A percentile compares a stretch with the other conserved stretches of the same genome.
These are phyloP conservation scores for Helicolenus hilgendorfi DNA, from an alignment of 2,797 vertebrate species.

Conservation along the genomic window DNA sequence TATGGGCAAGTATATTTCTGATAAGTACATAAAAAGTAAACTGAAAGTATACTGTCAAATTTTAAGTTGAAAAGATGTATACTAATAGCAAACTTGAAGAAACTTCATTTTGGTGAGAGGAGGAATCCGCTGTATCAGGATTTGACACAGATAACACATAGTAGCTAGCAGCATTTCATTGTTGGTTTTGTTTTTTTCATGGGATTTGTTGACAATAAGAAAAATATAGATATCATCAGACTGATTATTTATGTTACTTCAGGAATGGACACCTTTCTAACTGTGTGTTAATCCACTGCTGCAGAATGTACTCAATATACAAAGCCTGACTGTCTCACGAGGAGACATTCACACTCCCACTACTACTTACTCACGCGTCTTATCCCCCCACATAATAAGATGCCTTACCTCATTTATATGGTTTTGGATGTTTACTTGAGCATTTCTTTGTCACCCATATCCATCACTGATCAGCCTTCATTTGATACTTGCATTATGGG, in stretches of 20 bases:
- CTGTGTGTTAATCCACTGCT: not conserved
- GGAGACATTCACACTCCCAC: conserved; percentile 8
- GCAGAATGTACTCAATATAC: conserved; percentile 2
- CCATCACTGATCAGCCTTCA: conserved; percentile 34
- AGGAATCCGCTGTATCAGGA: not conserved
- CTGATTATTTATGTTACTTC: not conserved
- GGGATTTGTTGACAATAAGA: not conserved
- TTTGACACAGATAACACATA: not conserved
- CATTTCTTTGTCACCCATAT: conserved; percentile 41
- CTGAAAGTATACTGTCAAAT: too few species aligned
- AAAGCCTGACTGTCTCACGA: not conserved
- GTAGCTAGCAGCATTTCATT: not conserved
- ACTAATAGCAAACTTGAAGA: not conserved
- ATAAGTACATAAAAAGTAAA: too few species aligned
- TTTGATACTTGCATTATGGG: conserved; percentile 26
- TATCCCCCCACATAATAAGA: conserved; percentile 35
- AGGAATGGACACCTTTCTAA: not conserved
- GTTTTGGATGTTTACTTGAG: conserved; percentile 23
- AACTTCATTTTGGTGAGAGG: accelerated
- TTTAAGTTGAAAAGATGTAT: too few species aligned
- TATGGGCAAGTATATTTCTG: not conserved
- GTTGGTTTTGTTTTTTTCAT: not conserved
- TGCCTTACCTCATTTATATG: conserved; percentile 40
- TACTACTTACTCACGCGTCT: conserved; percentile 17
- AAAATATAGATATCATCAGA: not conserved